A percentile compares a stretch with the other conserved stretches of the same genome.
Evolutionary conservation across 1,140 invertebrate species (phyloP).

Genomic region (Manduca sexta): DNA sequence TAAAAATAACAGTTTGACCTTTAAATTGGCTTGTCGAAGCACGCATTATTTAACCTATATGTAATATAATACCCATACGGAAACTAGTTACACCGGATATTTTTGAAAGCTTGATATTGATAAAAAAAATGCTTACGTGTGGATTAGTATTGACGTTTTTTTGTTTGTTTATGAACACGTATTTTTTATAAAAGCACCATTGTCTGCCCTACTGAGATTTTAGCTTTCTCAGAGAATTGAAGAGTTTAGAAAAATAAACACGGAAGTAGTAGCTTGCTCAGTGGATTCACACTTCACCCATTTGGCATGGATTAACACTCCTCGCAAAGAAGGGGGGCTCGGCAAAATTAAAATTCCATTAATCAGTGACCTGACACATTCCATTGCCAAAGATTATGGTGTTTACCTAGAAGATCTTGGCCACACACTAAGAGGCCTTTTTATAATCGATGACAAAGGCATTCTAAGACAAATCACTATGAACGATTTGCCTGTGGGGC

Average conservation of each 20-base stretch:
- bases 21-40: too few species aligned
- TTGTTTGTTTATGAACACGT: conserved; percentile 5
- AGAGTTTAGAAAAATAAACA: conserved; percentile 90
- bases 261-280: conserved; percentile 93
- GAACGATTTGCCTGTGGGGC: conserved; percentile 94
- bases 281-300: conserved; percentile 97
- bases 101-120: background rate
- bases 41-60: too few species aligned
- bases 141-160: background rate
- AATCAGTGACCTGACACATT: conserved; percentile 92
- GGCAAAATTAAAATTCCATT: conserved; percentile 92
- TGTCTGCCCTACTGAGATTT: conserved; percentile 97
- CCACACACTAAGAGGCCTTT: conserved; percentile 81
- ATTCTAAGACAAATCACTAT: conserved; percentile 85
- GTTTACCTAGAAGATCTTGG: conserved; percentile 93
- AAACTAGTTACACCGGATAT: too few species aligned
- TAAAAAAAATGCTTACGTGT: background rate
- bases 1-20: too few species aligned
- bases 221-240: conserved; percentile 95
- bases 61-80: too few species aligned
- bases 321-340: conserved; percentile 89
- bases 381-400: conserved; percentile 94
- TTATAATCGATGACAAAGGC: conserved; percentile 86
- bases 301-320: conserved; percentile 95
- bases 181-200: conserved; percentile 84